These are phyloP conservation scores for Cyphomyrus plagiostoma DNA, from an alignment of 2,113 vertebrate genomes.

Conservation along the genomic window DNA sequence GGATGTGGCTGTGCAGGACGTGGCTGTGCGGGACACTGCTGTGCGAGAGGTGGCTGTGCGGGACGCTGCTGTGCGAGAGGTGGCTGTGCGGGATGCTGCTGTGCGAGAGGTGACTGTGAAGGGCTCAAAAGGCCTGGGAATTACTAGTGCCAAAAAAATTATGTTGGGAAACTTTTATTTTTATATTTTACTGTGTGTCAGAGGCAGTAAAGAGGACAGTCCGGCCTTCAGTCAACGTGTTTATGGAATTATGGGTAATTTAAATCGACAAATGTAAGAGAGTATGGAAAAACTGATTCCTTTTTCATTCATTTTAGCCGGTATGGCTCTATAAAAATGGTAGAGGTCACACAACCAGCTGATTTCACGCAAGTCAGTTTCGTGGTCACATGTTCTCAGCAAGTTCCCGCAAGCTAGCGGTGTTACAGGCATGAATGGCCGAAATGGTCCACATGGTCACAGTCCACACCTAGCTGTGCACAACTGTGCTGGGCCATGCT, in stretches of 20 bases:
- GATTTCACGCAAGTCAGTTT: neutral
- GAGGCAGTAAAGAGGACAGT: too few relatives aligned
- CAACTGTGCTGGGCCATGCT: neutral
- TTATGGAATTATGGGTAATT: neutral
- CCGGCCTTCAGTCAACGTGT: neutral
- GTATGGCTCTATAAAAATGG: neutral
- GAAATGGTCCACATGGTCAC: neutral
- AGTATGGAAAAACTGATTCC: neutral
- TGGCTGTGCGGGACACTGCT: too few relatives aligned
- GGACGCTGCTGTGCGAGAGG: too few relatives aligned
- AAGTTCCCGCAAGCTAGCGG: neutral
- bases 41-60: too few relatives aligned
- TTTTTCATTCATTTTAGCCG: neutral
- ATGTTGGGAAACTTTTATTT: neutral
- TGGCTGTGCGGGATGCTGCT: neutral
- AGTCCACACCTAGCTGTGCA: neutral
- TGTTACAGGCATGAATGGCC: neutral
- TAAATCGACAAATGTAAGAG: neutral
- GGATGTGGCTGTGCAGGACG: too few relatives aligned
- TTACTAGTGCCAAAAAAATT: neutral
- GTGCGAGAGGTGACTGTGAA: too few relatives aligned
- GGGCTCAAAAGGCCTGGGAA: neutral
- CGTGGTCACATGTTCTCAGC: neutral
- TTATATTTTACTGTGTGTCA: neutral
- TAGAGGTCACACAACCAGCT: neutral